Evolutionary conservation across 2,888 invertebrate genomes (phyloP).

Genomic region (Cistogaster globosa): DNA sequence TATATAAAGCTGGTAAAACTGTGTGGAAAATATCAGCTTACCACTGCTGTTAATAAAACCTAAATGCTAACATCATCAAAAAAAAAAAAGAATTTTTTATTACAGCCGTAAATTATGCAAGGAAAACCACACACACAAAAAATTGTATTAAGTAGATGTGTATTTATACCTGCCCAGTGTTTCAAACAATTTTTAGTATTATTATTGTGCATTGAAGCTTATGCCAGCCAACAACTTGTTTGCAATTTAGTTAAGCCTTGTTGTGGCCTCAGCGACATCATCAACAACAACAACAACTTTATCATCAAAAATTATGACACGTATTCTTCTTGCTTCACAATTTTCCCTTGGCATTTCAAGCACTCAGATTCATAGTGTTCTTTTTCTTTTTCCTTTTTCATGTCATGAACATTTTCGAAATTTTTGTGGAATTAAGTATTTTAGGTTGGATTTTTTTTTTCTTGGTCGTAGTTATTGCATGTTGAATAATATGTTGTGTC

Average conservation of each 20-base stretch:
- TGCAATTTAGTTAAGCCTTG: constrained; percentile 46
- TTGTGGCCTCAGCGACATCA: constrained; percentile 2
- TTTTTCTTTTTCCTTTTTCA: not conserved
- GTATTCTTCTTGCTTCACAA: constrained; percentile 54
- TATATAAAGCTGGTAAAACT: not conserved
- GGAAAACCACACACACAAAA: not conserved
- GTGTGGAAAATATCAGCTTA: not conserved
- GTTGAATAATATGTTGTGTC: constrained; percentile 37
- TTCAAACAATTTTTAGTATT: not conserved
- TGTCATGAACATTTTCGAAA: not conserved
- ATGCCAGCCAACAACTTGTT: constrained; percentile 34
- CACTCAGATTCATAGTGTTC: too few species aligned
- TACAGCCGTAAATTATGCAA: constrained; percentile 14
- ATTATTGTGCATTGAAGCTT: not conserved
- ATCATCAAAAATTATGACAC: constrained; percentile 60
- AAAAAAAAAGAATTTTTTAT: not conserved
- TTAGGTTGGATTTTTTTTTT: not conserved
- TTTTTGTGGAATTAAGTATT: constrained; percentile 34
- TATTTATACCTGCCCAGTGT: not conserved
- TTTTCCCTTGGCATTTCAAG: constrained; percentile 30
- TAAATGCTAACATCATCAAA: constrained; percentile 10
- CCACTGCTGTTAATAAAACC: not conserved
- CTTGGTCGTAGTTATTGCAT: not conserved
- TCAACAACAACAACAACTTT: not conserved
- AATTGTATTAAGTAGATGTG: not conserved